Evolutionary conservation across 2,113 vertebrate species (phyloP), one percentile per base, ranked within the genome.

Genomic region (Myotis lucifugus): DNA sequence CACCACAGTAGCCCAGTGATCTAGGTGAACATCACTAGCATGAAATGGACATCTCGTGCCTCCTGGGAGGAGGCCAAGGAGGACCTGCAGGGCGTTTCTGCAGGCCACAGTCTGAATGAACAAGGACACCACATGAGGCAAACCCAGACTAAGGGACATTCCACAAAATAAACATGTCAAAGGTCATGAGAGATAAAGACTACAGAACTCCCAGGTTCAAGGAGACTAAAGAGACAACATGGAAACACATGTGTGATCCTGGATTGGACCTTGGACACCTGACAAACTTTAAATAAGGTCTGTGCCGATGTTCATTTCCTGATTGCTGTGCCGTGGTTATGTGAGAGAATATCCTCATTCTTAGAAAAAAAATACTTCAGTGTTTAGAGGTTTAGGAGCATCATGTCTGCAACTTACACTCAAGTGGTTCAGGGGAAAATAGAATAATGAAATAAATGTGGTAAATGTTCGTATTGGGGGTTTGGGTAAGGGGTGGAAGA

Each of bases 1-100:
- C 10, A 19, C 59, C 32, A 34, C 10, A 2, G 8, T 17, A 34
- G n/a, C 14, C 3, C 0, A 2, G 50, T 3, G 15, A n/a, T 18
- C 14, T 25, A 48, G 29, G 50, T 48, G 8, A 6, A 66, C 21
- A 1, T 5, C 37, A 19, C 73, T 12, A 3, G 13, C 56, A 27
- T n/a, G 70, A 19, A 8, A n/a, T 5, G 10, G n/a, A 42, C 18
- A 5, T 37, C 13, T 34, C 0, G 10, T 8, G 8, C 7, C 64
- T 74, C 64, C 46, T 23, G 27, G 29, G 0, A 2, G 2, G 3
- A 17, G 25, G 64, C 52, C 42, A 5, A 5, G 76, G 23, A 25
- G 72, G 50, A 29, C 32, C 40, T 6, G 42, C 5, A 32, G 37
- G 69, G 25, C 54, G 64, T 3, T 48, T 61, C 85, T 11, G 40